phyloP scores from a whole-genome alignment of 2,113 vertebrate species.

The Toxotes chatareus region DNA sequence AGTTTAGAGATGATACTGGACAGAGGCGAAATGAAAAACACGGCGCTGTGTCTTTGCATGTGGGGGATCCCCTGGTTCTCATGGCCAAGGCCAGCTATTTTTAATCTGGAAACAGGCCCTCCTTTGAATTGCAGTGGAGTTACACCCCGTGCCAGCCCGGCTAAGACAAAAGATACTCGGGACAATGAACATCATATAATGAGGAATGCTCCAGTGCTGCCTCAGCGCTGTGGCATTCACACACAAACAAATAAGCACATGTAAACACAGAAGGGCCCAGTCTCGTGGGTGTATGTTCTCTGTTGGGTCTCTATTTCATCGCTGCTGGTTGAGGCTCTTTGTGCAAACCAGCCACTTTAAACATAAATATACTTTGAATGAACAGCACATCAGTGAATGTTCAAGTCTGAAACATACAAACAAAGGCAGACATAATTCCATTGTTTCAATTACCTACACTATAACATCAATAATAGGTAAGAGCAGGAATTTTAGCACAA shows the following conservation, averaged over 20 bases:
- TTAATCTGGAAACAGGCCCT: slow-evolving; percentile 70
- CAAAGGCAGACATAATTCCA: too few relatives aligned
- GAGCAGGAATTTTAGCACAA: too few relatives aligned
- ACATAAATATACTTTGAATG: too few relatives aligned
- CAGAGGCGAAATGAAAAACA: slow-evolving; percentile 51
- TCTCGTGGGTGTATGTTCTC: not conserved
- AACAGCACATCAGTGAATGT: too few relatives aligned
- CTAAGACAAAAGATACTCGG: slow-evolving; percentile 53
- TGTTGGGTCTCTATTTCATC: not conserved
- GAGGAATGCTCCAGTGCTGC: slow-evolving; percentile 42
- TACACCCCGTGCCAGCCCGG: slow-evolving; percentile 37
- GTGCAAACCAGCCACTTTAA: not conserved
- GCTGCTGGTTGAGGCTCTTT: not conserved
- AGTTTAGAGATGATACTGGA: slow-evolving; percentile 46
- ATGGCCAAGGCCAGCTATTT: slow-evolving; percentile 76
- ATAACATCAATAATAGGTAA: too few relatives aligned
- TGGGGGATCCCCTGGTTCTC: slow-evolving; percentile 75
- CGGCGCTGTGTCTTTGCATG: slow-evolving; percentile 19
- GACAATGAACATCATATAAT: slow-evolving; percentile 55
- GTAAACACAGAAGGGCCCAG: slow-evolving; percentile 8
- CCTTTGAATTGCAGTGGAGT: slow-evolving; percentile 42
- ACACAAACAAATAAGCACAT: slow-evolving; percentile 25
- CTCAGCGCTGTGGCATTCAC: slow-evolving; percentile 29
- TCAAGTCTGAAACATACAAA: too few relatives aligned
- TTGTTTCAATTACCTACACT: too few relatives aligned